Base-by-base conservation (phyloP, 2,797 vertebrate genomes). In the Petrocephalus sullivani region DNA sequence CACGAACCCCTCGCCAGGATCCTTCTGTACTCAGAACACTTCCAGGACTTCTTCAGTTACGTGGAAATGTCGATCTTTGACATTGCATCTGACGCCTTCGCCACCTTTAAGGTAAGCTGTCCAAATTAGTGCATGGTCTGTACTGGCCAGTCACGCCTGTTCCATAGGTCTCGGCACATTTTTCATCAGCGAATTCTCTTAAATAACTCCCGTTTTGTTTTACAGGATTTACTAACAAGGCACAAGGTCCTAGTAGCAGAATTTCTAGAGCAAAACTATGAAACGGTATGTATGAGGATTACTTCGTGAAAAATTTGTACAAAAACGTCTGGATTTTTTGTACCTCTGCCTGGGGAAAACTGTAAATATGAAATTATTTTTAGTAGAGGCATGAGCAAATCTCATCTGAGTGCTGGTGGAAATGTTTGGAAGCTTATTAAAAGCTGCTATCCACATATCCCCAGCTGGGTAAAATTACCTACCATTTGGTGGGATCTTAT, bases 21-120 rank as follows among this genome's bases (percentile, higher is more conserved):
- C 19, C 92, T 99, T 33, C 97, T 99, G 0, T 96, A 97, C 88
- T 99, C 98, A 0, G 94, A 97, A n/a, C 95, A 97, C 19, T 99
- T 99, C 95, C 94, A 95, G 94, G 95, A 95, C 91, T 99, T 99
- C 94, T 99, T 99, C 96, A 94, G 94, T 92, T 99, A 99, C 23
- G 98, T 99, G 94, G 98, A 99, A 92, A 96, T 99, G 96, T 98
- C 97, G 90, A 98, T 98, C 21, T 99, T 99, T 90, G 98, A 99
- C 95, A 99, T 99, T 54, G 97, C 98, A 92, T 99, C 98, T 3
- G 98, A 99, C 91, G 98, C 98, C 89, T 99, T 99, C 91, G 98
- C 98, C 93, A 99, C 98, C 86, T 99, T 99, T 95, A 99, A 99
- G 97, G 98, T 98, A 93, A 93, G 85, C 51, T 1, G 2, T 21